These are phyloP conservation scores for Oegoconia quadripuncta DNA, from an alignment of 2,888 invertebrate genomes.

Conservation along the genomic window DNA sequence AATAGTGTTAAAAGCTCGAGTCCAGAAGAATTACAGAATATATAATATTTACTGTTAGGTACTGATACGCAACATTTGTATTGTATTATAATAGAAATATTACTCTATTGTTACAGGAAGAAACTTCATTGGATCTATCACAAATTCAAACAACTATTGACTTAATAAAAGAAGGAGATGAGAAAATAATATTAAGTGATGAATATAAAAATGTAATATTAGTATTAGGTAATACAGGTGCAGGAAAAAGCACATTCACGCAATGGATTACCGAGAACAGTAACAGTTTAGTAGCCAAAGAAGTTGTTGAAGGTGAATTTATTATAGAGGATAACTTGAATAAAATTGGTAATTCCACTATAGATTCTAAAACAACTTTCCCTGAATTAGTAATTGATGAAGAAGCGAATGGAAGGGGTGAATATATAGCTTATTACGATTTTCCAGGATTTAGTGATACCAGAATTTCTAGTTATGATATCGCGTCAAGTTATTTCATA, in stretches of 20 bases:
- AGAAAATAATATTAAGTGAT: background rate
- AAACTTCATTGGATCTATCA: too few relatives aligned
- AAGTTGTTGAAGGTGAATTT: background rate
- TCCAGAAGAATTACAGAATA: too few relatives aligned
- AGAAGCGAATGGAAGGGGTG: too few relatives aligned
- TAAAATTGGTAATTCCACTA: background rate
- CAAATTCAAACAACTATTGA: background rate
- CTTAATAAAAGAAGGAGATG: background rate
- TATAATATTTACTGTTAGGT: too few relatives aligned
- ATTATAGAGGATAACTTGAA: background rate
- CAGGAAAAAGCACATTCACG: constrained; percentile 2
- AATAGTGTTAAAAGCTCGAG: too few relatives aligned
- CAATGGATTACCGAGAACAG: background rate
- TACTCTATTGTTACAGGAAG: too few relatives aligned
- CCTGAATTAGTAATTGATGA: constrained; percentile 1
- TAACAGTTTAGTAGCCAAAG: background rate
- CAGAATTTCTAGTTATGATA: background rate
- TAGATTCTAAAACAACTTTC: background rate
- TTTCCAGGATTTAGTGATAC: constrained; percentile 4
- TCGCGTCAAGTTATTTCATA: constrained; percentile 1
- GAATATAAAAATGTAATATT: background rate
- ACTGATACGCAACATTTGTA: too few relatives aligned
- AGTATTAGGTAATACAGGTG: constrained; percentile 2
- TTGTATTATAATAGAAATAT: too few relatives aligned
- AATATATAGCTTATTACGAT: background rate